phyloP scores from a whole-genome alignment of 2,888 invertebrate species.

The Hoplodrina ambigua region DNA sequence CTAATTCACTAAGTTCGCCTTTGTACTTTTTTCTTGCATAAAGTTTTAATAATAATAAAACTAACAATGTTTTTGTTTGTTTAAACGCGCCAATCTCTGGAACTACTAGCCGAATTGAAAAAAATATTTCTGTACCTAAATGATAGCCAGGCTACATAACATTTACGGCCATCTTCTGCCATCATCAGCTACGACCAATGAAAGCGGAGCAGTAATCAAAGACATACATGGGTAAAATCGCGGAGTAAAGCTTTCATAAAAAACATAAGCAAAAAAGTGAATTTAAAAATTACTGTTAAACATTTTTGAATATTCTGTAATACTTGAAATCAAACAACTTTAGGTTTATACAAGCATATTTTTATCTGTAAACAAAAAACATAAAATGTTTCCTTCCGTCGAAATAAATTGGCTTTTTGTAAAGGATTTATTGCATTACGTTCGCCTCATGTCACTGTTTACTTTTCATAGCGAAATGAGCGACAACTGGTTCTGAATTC shows the following conservation, averaged over 20 bases:
- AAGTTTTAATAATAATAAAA: no score
- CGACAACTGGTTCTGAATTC: neutral
- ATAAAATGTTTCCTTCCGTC: conserved; percentile 25
- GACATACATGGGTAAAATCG: no score
- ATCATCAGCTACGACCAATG: no score
- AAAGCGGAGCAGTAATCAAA: no score
- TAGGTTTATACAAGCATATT: conserved; percentile 9
- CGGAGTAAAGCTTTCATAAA: neutral
- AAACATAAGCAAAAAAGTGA: neutral
- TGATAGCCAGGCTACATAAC: no score
- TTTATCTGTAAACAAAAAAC: conserved; percentile 42
- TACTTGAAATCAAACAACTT: conserved; percentile 16
- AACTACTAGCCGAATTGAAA: no score
- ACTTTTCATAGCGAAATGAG: conserved; percentile 32
- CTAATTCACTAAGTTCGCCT: no score
- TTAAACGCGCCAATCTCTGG: no score
- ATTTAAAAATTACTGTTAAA: neutral
- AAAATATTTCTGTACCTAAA: no score
- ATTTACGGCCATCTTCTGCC: no score
- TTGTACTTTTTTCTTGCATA: no score
- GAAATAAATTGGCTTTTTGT: conserved; percentile 49
- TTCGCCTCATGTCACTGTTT: conserved; percentile 37
- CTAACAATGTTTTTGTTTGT: no score
- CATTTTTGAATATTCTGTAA: conserved; percentile 32
- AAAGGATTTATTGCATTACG: conserved; percentile 50